phyloP scores from a whole-genome alignment of 2,113 vertebrate species.

The Lepus europaeus region DNA sequence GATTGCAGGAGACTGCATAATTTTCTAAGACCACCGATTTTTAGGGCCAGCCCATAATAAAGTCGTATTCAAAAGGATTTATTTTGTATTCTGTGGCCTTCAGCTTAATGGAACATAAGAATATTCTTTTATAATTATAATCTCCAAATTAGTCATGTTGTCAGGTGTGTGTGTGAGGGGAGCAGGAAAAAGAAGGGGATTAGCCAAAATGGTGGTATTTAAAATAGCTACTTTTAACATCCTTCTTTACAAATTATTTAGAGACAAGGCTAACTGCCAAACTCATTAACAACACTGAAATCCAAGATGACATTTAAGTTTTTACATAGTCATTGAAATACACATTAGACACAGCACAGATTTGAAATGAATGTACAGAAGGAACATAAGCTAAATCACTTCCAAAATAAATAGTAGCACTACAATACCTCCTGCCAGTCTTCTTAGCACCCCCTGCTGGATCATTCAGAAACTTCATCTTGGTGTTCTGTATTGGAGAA shows the following conservation, averaged over 20 bases:
- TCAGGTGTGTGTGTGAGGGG: background rate
- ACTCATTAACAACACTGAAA: conserved; percentile 65
- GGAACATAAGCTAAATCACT: background rate
- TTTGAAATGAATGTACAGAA: conserved; percentile 68
- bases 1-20: conserved; percentile 72
- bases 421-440: background rate
- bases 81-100: conserved; percentile 68
- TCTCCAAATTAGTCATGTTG: conserved; percentile 46
- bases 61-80: conserved; percentile 72
- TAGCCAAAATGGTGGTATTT: conserved; percentile 25
- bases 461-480: conserved; percentile 24
- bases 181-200: background rate
- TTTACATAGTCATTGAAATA: conserved; percentile 70
- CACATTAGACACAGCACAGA: conserved; percentile 58
- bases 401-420: conserved; percentile 47
- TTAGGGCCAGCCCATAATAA: conserved; percentile 76
- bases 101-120: conserved; percentile 59
- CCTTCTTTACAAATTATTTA: conserved; percentile 73
- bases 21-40: conserved; percentile 75
- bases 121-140: conserved; percentile 70
- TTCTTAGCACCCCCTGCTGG: conserved; percentile 79
- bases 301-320: conserved; percentile 72
- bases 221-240: conserved; percentile 70
- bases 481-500: background rate
- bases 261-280: conserved; percentile 69